phyloP scores from a whole-genome alignment of 2,797 vertebrate species.

The Limosa lapponica region DNA sequence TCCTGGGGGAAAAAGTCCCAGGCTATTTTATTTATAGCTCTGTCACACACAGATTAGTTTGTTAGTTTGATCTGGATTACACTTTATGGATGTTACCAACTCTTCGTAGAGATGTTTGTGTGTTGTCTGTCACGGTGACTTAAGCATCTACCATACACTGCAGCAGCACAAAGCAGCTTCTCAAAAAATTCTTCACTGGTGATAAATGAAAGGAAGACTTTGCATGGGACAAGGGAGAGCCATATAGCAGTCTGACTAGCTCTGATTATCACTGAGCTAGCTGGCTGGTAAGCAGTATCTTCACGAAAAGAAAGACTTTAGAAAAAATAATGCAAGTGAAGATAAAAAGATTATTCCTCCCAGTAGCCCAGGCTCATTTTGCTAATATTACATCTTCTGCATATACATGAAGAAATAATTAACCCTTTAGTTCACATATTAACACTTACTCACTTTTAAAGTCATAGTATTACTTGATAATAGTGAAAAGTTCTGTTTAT shows the following conservation, averaged over 20 bases:
- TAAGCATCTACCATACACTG: neutral
- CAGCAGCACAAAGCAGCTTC: neutral
- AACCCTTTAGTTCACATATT: neutral
- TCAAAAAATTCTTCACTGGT: neutral
- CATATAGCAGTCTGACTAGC: neutral
- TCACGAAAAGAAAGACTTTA: neutral
- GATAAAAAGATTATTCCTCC: neutral
- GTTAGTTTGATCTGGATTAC: neutral
- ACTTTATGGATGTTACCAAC: neutral
- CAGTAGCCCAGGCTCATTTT: neutral
- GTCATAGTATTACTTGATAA: neutral
- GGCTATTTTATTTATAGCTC: neutral
- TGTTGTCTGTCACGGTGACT: neutral
- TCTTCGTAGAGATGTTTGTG: neutral
- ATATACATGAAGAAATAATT: neutral
- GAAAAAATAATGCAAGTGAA: neutral
- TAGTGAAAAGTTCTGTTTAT: neutral
- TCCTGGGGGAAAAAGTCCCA: accelerated
- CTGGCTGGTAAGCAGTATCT: neutral
- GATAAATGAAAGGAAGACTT: neutral
- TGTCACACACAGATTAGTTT: neutral
- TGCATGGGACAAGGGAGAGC: neutral
- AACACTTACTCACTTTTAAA: neutral
- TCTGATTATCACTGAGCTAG: neutral
- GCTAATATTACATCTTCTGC: neutral